Conservation (phyloP, 2,113 vertebrate genomes). For the Polypterus senegalus region DNA sequence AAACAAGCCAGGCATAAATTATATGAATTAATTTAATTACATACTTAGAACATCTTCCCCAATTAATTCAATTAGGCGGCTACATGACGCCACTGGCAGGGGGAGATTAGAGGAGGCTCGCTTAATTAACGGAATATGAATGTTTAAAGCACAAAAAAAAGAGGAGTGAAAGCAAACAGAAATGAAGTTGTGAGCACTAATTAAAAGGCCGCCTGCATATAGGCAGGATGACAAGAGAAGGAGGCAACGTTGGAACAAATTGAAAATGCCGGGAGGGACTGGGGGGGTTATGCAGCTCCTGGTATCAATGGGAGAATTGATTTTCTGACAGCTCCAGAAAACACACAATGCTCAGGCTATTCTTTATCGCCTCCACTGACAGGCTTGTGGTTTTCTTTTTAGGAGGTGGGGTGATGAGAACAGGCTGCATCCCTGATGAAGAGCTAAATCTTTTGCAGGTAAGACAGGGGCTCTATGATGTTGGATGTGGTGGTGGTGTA, state of each 20-base stretch:
- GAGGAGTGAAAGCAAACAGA: conserved; percentile 68
- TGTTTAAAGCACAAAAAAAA: conserved; percentile 55
- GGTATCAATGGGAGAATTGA: conserved; percentile 19
- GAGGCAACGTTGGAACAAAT: conserved; percentile 40
- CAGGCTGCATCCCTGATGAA: conserved; percentile 28
- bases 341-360: conserved; percentile 28
- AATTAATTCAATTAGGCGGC: conserved; percentile 99
- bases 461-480: conserved; percentile 17
- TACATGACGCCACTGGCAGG: conserved; percentile 96
- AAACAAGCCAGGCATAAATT: conserved; percentile 97
- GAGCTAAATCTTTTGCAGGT: conserved; percentile 33
- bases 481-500: conserved; percentile 18
- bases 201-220: conserved; percentile 82
- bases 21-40: conserved; percentile 99
- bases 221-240: conserved; percentile 65
- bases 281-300: too few species aligned
- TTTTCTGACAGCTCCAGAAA: conserved; percentile 36
- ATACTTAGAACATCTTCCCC: conserved; percentile 97
- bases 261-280: conserved; percentile 45
- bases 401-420: neutral
- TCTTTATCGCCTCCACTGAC: conserved; percentile 26
- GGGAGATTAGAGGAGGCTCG: conserved; percentile 88
- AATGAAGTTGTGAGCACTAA: conserved; percentile 94
- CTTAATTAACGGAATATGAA: conserved; percentile 99
- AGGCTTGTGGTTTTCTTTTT: conserved; percentile 22